Percentiles rank a stretch among this genome's conserved stretches.
Evolutionary conservation across 1,140 invertebrate genomes (phyloP).

Genomic region (Tetramorium parvispinum): DNA sequence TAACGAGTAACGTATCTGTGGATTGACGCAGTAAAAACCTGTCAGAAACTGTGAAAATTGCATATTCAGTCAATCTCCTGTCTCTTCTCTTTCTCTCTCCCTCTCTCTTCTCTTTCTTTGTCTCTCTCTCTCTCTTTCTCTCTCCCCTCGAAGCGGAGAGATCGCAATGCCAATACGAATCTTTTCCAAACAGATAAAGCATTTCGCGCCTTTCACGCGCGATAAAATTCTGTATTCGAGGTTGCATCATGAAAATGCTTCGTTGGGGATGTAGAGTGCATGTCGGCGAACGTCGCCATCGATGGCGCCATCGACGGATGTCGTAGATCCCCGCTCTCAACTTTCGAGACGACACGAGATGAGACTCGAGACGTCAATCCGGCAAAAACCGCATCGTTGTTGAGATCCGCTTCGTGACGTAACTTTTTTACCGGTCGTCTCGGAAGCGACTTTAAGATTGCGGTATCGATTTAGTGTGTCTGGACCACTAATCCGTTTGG

Average conservation of each 20-base stretch:
- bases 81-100: neutral
- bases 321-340: slow-evolving; percentile 61
- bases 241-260: slow-evolving; percentile 42
- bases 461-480: neutral
- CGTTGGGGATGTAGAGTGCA: slow-evolving; percentile 52
- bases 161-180: slow-evolving; percentile 49
- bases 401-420: slow-evolving; percentile 42
- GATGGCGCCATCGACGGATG: slow-evolving; percentile 56
- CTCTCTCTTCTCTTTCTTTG: neutral
- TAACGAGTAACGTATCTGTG: slow-evolving; percentile 31
- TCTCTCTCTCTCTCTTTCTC: neutral
- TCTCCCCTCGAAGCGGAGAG: neutral
- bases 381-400: slow-evolving; percentile 61
- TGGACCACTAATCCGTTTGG: slow-evolving; percentile 11
- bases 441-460: slow-evolving; percentile 10
- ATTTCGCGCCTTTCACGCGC: slow-evolving; percentile 50
- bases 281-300: slow-evolving; percentile 56
- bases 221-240: slow-evolving; percentile 53
- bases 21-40: slow-evolving; percentile 18
- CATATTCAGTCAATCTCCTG: neutral
- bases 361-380: slow-evolving; percentile 63
- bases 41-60: slow-evolving; percentile 30
- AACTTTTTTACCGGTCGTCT: slow-evolving; percentile 48
- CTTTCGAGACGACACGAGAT: slow-evolving; percentile 52
- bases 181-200: slow-evolving; percentile 37